Base-by-base conservation (phyloP, 2,113 vertebrate genomes). In the Pachypanchax playfairii region DNA sequence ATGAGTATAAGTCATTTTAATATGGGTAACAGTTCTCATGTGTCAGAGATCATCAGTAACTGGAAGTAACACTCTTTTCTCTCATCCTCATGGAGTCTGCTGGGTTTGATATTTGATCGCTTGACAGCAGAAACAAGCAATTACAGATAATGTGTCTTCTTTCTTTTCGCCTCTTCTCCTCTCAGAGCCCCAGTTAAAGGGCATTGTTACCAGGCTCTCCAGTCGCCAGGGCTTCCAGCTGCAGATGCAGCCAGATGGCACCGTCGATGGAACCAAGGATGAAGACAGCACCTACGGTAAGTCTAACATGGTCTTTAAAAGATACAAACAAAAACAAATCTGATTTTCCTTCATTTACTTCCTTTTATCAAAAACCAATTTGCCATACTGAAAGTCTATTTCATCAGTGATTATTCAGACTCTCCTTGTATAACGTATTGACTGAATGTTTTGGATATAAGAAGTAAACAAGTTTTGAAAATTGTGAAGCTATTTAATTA, bases 131-230 rank as follows among this genome's bases (percentile, higher is more conserved):
- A 33, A 36, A 75, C 31, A 54, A 36, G 51, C 42, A 10, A 51
- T 60, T 25, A 9, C 48, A 44, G 42, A 39, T 63, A 36, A 72
- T 29, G 22, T 42, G 31, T 57, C 24, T 55, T 33, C 41, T 38
- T 73, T 67, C 20, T 29, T 74, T 22, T 22, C 18, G 36, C 51
- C 17, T 61, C 14, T 22, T 59, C 17, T 66, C 54, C 15, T 39
- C 90, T 13, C 94, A 99, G 97, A 99, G 91, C 96, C 97, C 91
- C 97, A 99, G 92, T 93, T 99, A 81, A 98, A 99, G 94, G 97
- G 97, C 84, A 98, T 99, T 87, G 94, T 99, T 85, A 99, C 97
- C 84, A 97, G 95, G 88, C 94, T 99, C 0, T 96, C 95, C 92
- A 98, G 94, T 86, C 93, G 96, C 57, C 96, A 98, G 92, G 97